These are phyloP conservation scores for Sinocyclocheilus anshuiensis DNA, from an alignment of 2,113 vertebrate species.

Conservation along the genomic window DNA sequence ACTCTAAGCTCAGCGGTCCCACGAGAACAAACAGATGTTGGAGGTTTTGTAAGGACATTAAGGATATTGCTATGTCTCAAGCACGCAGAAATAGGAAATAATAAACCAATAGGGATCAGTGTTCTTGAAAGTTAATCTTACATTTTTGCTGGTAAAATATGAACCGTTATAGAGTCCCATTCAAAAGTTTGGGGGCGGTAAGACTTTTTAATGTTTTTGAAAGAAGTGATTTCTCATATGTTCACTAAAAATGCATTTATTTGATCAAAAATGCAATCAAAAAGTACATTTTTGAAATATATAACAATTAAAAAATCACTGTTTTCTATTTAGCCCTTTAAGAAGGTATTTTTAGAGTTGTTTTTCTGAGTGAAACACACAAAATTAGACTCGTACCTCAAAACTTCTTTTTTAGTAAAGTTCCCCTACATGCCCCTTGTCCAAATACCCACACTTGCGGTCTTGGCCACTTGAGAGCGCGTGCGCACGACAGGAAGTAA, in stretches of 20 bases:
- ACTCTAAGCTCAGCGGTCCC: constrained; percentile 8
- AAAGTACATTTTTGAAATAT: neutral
- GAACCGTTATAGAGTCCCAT: neutral
- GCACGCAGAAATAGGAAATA: neutral
- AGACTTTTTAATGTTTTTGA: neutral
- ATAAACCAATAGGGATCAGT: neutral
- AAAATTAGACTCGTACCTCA: too few species aligned
- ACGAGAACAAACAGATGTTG: neutral
- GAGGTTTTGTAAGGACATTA: neutral
- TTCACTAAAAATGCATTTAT: neutral
- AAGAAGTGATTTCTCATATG: neutral
- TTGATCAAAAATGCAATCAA: neutral
- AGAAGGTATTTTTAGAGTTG: too few species aligned
- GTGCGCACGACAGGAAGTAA: too few species aligned
- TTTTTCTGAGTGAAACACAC: too few species aligned
- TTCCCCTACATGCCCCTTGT: too few species aligned
- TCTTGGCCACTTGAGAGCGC: too few species aligned
- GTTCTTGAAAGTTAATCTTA: neutral
- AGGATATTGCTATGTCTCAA: neutral
- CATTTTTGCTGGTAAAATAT: neutral
- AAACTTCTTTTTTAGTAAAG: too few species aligned
- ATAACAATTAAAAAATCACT: neutral
- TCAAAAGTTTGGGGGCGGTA: neutral
- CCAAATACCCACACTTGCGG: too few species aligned
- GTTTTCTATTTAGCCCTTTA: neutral